A percentile compares a stretch with the other conserved stretches of the same genome.
phyloP scores from a whole-genome alignment of 2,113 vertebrate genomes.

The Phaethornis superciliosus region DNA sequence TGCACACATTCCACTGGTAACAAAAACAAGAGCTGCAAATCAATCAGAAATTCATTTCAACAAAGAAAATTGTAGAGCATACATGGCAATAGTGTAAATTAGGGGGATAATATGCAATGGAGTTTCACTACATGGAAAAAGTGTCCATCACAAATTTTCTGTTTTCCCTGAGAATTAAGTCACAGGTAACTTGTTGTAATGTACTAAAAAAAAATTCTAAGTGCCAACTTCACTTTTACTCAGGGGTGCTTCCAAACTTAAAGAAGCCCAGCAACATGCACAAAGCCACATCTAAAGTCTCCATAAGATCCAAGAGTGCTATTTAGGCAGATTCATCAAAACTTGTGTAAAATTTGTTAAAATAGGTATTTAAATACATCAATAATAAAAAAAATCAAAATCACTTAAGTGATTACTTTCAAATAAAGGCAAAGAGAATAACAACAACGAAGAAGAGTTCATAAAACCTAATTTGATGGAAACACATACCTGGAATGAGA shows the following conservation, averaged over 20 bases:
- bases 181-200: not conserved
- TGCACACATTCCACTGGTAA: not conserved
- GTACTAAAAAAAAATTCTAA: not conserved
- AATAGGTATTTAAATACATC: not conserved
- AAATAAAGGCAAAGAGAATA: not conserved
- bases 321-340: not conserved
- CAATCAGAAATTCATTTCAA: not conserved
- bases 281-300: not conserved
- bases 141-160: not conserved
- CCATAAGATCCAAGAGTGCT: not conserved
- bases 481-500: slow-evolving; percentile 89
- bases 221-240: not conserved
- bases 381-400: not conserved
- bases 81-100: not conserved
- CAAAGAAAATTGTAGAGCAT: not conserved
- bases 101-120: not conserved
- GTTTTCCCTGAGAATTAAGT: not conserved
- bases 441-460: not conserved
- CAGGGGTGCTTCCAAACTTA: not conserved
- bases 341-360: not conserved
- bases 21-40: not conserved
- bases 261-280: not conserved
- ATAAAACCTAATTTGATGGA: too few species aligned
- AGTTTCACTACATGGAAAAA: not conserved
- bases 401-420: not conserved